Conservation (phyloP, 1,140 invertebrate genomes). For the Lordiphosa collinella region DNA sequence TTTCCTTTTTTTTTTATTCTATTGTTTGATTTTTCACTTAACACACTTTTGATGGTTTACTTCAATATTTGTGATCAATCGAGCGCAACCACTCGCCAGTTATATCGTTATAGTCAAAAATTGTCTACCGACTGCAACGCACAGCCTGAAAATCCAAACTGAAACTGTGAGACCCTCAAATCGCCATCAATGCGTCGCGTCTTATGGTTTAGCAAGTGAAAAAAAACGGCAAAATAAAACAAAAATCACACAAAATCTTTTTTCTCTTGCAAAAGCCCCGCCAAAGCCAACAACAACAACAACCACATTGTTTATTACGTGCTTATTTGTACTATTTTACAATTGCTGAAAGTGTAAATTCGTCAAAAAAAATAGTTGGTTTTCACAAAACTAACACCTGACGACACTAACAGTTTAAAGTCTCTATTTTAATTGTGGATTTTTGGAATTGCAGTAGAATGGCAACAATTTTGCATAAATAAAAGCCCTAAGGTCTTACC, state of each 20-base stretch:
- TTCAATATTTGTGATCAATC: too few species aligned
- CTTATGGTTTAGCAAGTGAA: slow-evolving; percentile 7
- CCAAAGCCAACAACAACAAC: slow-evolving; percentile 20
- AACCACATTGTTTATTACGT: slow-evolving; percentile 60
- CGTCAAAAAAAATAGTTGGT: slow-evolving; percentile 28
- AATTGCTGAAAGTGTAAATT: slow-evolving; percentile 74
- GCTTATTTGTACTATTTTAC: slow-evolving; percentile 69
- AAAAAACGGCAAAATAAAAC: background rate
- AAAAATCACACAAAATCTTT: slow-evolving; percentile 18
- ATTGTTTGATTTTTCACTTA: too few species aligned
- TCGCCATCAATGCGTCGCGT: slow-evolving; percentile 20
- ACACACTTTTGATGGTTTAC: too few species aligned
- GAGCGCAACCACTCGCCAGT: too few species aligned
- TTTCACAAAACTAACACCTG: slow-evolving; percentile 22
- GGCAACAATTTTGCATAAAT: slow-evolving; percentile 19
- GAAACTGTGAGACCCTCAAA: slow-evolving; percentile 10
- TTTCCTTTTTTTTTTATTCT: too few species aligned
- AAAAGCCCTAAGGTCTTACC: slow-evolving; percentile 13
- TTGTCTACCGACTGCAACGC: slow-evolving; percentile 40
- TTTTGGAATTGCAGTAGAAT: slow-evolving; percentile 30
- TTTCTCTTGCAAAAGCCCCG: slow-evolving; percentile 55
- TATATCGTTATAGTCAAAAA: background rate
- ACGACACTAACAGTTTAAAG: slow-evolving; percentile 37
- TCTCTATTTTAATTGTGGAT: slow-evolving; percentile 28
- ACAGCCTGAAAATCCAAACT: slow-evolving; percentile 55